Evolutionary conservation across 2,113 vertebrate species (phyloP), one percentile per base, ranked within the genome.

Genomic region (Zeus faber): DNA sequence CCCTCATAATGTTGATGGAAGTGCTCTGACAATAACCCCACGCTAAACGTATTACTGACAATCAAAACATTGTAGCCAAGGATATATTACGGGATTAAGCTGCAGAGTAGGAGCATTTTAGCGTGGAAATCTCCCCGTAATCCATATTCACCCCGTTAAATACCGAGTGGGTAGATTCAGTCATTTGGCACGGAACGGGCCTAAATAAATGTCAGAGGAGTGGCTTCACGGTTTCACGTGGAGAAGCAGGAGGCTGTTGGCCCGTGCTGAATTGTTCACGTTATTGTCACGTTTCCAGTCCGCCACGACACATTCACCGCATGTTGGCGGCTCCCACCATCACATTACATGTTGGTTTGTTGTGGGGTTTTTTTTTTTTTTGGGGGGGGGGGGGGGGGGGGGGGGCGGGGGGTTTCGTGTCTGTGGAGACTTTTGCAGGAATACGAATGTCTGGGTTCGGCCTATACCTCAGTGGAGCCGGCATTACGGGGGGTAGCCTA

Each of bases 41-140:
- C 71, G 67, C 62, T 63, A 61, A 80, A 75, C 69, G 67, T 25
- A 89, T 89, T 87, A 85, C 74, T 89, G 85, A 81, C 85, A 86
- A 79, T 87, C 85, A 85, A 63, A 73, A 82, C 81, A 86, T 83
- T 83, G 75, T 83, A 61, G 70, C 67, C 47, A 0, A 33, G 70
- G 63, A 79, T 67, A 80, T 71, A 80, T 84, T 72, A 80, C 54
- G 25, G 85, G 88, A 88, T 90, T 89, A 86, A 65, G 59, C 62
- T n/a, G n/a, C n/a, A 57, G 70, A 74, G 75, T 54, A 44, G 68
- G 66, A 81, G 79, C 73, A 74, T 87, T 4, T 85, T 76, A 81
- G 74, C 64, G 75, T 80, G 84, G 39, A 88, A 87, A 85, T 81
- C 78, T 81, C 44, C 65, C 55, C 72, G 72, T 83, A 87, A 86